Conservation (phyloP, 2,113 vertebrate species). For the Cricetomys ansorgei region DNA sequence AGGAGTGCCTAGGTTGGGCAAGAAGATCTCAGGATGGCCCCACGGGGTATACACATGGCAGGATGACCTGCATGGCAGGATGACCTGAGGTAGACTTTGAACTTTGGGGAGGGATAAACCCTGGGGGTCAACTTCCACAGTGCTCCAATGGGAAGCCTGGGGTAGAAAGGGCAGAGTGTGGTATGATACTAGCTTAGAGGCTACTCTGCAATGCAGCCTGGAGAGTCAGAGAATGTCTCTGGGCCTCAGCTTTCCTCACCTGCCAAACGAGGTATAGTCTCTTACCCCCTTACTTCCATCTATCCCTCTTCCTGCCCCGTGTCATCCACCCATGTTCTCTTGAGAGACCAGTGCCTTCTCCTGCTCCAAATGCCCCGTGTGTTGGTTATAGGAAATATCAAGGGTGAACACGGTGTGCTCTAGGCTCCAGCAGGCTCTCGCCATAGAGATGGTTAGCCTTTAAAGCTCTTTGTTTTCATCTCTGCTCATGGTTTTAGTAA, state of each 20-base stretch:
- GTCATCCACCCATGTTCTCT: fast-evolving
- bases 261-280: too few relatives aligned
- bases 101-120: not conserved
- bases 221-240: not conserved
- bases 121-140: not conserved
- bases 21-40: fast-evolving
- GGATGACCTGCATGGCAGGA: fast-evolving
- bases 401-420: not conserved
- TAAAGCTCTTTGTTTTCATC: not conserved
- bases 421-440: not conserved
- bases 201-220: not conserved
- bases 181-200: not conserved
- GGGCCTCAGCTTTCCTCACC: not conserved
- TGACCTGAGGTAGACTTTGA: fast-evolving
- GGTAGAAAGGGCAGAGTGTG: not conserved
- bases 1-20: not conserved
- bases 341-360: too few relatives aligned
- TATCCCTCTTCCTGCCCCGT: not conserved
- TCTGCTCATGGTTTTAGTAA: not conserved
- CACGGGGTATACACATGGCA: not conserved
- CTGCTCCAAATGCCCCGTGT: not conserved
- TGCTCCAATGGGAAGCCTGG: not conserved
- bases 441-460: not conserved
- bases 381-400: not conserved
- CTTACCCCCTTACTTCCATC: fast-evolving